Percentiles rank a stretch among this genome's conserved stretches.
Evolutionary conservation across 1,140 invertebrate genomes (phyloP).

Genomic region (Hyles euphorbiae): DNA sequence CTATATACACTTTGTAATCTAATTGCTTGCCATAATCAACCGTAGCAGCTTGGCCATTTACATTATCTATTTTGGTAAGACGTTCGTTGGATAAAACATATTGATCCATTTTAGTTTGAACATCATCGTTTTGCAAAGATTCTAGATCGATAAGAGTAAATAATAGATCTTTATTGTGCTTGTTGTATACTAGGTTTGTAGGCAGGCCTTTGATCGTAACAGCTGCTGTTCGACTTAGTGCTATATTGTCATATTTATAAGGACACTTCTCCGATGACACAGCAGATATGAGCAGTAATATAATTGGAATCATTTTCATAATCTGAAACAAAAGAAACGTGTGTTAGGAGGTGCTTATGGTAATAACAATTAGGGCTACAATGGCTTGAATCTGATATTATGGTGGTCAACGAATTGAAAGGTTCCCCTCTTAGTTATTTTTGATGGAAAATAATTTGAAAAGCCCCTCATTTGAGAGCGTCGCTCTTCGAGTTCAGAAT

Average conservation of each 20-base stretch:
- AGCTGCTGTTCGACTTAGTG: slow-evolving; percentile 41
- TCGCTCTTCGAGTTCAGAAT: no score
- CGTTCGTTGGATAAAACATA: slow-evolving; percentile 47
- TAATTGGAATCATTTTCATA: slow-evolving; percentile 42
- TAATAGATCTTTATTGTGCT: slow-evolving; percentile 43
- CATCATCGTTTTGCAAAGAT: slow-evolving; percentile 50
- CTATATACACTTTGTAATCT: slow-evolving; percentile 50
- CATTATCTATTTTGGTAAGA: slow-evolving; percentile 53
- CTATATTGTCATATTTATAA: slow-evolving; percentile 36
- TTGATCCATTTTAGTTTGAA: slow-evolving; percentile 68
- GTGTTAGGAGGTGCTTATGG: slow-evolving; percentile 3
- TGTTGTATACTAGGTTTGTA: slow-evolving; percentile 53
- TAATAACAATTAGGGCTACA: no score
- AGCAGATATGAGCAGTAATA: slow-evolving; percentile 35
- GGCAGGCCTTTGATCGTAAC: slow-evolving; percentile 61
- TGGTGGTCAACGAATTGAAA: no score
- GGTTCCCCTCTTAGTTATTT: no score
- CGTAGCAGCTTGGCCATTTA: slow-evolving; percentile 57
- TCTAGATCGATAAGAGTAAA: slow-evolving; percentile 64
- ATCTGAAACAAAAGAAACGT: slow-evolving; percentile 34
- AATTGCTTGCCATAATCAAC: slow-evolving; percentile 39
- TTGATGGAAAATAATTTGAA: no score
- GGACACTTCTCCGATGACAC: slow-evolving; percentile 44
- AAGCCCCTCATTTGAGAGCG: no score
- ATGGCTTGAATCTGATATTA: no score